Percentiles rank a stretch among this genome's conserved stretches.
phyloP scores from a whole-genome alignment of 1,140 invertebrate species.

The Chironomus striatipennis region DNA sequence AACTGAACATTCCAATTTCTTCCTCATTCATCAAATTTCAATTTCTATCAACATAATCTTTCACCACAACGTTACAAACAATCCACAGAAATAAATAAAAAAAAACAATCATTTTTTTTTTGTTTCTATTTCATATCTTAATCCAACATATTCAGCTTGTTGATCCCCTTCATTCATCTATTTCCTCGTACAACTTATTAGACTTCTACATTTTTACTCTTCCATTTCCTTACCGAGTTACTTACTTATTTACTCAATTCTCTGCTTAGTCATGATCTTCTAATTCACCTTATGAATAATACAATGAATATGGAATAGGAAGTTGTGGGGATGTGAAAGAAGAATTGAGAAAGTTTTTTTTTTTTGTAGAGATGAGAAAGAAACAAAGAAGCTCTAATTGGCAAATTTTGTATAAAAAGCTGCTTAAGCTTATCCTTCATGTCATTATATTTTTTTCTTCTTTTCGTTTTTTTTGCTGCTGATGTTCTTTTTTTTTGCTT shows the following conservation, averaged over 20 bases:
- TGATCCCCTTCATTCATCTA: not conserved
- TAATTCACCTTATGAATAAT: slow-evolving; percentile 14
- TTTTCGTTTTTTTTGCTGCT: not conserved
- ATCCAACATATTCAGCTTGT: slow-evolving; percentile 11
- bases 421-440: slow-evolving; percentile 1
- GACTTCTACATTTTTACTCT: too few relatives aligned
- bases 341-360: too few relatives aligned
- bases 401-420: slow-evolving; percentile 5
- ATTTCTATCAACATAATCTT: not conserved
- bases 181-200: too few relatives aligned
- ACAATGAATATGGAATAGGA: not conserved
- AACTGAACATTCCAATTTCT: too few relatives aligned
- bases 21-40: not conserved
- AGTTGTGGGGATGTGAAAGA: too few relatives aligned
- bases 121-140: not conserved
- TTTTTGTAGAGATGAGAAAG: not conserved
- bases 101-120: too few relatives aligned
- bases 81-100: not conserved
- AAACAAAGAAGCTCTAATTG: slow-evolving; percentile 1
- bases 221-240: too few relatives aligned
- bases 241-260: too few relatives aligned
- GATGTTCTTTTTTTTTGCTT: not conserved
- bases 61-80: not conserved
- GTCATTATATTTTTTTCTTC: not conserved
- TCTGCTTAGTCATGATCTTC: slow-evolving; percentile 10